Conservation (phyloP, 2,888 invertebrate species). For the Autographa pulchrina region DNA sequence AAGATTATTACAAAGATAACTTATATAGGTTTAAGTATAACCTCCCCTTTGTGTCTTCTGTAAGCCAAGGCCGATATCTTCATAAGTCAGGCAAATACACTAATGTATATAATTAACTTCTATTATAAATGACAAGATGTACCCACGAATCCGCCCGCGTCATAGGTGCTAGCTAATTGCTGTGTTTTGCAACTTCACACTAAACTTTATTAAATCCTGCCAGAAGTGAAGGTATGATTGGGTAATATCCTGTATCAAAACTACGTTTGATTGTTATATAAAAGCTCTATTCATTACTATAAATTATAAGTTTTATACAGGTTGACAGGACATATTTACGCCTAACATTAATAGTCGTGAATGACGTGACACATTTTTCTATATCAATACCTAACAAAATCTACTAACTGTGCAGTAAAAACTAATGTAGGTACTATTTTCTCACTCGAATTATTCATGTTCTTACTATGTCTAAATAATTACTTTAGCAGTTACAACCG, state of each 20-base stretch:
- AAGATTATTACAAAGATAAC: neutral
- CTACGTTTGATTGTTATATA: neutral
- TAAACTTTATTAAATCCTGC: neutral
- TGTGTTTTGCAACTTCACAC: neutral
- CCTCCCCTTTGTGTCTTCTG: neutral
- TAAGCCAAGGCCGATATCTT: neutral
- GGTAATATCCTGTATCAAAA: neutral
- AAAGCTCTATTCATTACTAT: neutral
- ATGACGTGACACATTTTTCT: neutral
- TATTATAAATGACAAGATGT: slow-evolving; percentile 4
- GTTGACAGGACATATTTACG: neutral
- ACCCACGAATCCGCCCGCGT: neutral
- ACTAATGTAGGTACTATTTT: too few relatives aligned
- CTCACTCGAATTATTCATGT: too few relatives aligned
- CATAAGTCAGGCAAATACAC: slow-evolving; percentile 1
- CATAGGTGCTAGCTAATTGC: slow-evolving; percentile 2
- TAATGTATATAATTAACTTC: slow-evolving; percentile 1
- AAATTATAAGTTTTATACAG: neutral
- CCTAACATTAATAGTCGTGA: neutral
- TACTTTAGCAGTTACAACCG: neutral
- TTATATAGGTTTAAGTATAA: neutral
- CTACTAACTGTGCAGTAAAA: neutral
- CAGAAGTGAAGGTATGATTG: neutral
- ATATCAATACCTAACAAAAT: neutral
- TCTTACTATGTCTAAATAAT: too few relatives aligned